phyloP scores from a whole-genome alignment of 2,888 invertebrate genomes.

The Pheosia tremula region DNA sequence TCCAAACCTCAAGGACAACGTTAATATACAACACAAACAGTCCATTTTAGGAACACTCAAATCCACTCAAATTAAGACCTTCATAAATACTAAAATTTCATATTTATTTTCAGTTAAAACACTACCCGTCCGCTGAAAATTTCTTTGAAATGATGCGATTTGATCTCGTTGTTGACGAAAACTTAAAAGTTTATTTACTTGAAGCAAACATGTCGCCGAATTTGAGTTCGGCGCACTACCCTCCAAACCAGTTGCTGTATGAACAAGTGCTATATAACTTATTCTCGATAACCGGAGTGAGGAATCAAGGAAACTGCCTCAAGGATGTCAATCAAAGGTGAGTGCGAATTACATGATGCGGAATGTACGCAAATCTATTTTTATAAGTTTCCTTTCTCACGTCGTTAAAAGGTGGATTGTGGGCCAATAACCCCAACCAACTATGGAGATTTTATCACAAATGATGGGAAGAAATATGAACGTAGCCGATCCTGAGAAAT shows the following conservation, averaged over 20 bases:
- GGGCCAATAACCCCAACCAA: background rate
- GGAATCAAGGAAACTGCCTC: conserved; percentile 14
- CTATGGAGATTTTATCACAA: background rate
- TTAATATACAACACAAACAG: conserved; percentile 1
- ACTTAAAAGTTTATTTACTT: conserved; percentile 93
- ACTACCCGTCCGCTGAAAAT: conserved; percentile 83
- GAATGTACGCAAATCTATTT: conserved; percentile 4
- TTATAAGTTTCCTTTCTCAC: conserved; percentile 4
- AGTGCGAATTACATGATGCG: conserved; percentile 1
- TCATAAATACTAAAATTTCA: conserved; percentile 1
- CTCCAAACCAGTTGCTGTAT: conserved; percentile 94
- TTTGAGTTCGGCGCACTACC: conserved; percentile 95
- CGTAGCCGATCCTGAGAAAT: background rate
- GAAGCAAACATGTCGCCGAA: conserved; percentile 99
- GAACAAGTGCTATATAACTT: conserved; percentile 96
- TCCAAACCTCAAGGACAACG: background rate
- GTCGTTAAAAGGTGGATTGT: conserved; percentile 6
- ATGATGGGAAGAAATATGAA: conserved; percentile 1
- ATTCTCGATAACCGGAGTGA: conserved; percentile 91
- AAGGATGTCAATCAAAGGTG: conserved; percentile 6
- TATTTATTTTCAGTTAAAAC: conserved; percentile 59
- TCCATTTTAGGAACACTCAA: conserved; percentile 4
- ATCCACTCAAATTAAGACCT: conserved; percentile 5
- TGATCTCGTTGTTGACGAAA: conserved; percentile 95
- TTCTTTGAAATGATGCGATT: conserved; percentile 98